phyloP scores from a whole-genome alignment of 2,797 vertebrate genomes.

The Borostomias antarcticus region DNA sequence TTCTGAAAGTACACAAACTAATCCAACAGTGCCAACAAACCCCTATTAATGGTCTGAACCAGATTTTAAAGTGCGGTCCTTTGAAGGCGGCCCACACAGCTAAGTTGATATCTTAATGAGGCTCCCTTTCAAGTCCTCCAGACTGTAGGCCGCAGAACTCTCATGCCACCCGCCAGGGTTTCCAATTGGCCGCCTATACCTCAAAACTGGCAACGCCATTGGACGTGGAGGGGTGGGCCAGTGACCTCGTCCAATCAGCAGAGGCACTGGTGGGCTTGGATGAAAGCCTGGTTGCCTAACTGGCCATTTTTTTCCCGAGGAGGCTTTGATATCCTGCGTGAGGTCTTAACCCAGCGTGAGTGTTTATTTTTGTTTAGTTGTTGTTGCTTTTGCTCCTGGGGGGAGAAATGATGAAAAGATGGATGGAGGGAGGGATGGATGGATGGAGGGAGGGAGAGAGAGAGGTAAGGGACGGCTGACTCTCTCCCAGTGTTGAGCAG shows the following conservation, averaged over 20 bases:
- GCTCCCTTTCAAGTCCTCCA: constrained; percentile 34
- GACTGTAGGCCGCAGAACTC: constrained; percentile 35
- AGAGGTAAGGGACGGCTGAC: constrained; percentile 34
- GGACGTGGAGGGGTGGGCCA: constrained; percentile 29
- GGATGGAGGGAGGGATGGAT: not conserved
- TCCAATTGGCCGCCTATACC: constrained; percentile 13
- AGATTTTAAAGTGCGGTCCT: constrained; percentile 36
- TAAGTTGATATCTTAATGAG: constrained; percentile 41
- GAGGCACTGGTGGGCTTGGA: constrained; percentile 32
- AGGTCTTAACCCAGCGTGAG: not conserved
- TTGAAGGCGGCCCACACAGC: constrained; percentile 42
- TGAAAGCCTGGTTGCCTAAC: constrained; percentile 21
- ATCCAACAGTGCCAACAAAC: not conserved
- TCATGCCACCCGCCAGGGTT: constrained; percentile 14
- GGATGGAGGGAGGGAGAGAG: not conserved
- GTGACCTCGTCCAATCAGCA: constrained; percentile 34
- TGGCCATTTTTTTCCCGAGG: constrained; percentile 22
- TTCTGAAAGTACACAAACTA: constrained; percentile 23
- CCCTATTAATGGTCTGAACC: constrained; percentile 27
- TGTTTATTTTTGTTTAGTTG: constrained; percentile 18
- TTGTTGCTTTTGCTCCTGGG: constrained; percentile 34
- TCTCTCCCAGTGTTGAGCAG: constrained; percentile 38
- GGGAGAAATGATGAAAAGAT: constrained; percentile 6
- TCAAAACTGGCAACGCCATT: constrained; percentile 19
- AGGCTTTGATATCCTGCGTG: constrained; percentile 40